These are phyloP conservation scores for Archocentrus centrarchus DNA, from an alignment of 2,113 vertebrate species.

Conservation along the genomic window DNA sequence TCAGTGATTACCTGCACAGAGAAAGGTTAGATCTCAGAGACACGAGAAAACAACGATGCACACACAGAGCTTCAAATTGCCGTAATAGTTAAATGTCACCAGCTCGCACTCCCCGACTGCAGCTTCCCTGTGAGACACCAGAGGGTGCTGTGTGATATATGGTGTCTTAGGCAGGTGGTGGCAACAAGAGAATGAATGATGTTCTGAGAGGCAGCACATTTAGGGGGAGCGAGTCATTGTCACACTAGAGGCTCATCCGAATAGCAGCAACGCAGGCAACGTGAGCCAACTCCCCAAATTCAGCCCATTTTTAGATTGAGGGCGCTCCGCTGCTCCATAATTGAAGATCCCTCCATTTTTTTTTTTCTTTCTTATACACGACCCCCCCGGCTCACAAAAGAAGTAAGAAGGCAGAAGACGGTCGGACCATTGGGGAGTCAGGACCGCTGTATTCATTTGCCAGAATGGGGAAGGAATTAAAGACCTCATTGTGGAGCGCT, in stretches of 20 bases:
- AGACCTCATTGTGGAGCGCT: conserved; percentile 68
- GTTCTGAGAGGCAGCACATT: conserved; percentile 29
- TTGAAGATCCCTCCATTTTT: conserved; percentile 41
- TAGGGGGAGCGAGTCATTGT: conserved; percentile 5
- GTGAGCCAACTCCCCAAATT: conserved; percentile 49
- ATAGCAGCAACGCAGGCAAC: conserved; percentile 15
- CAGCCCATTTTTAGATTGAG: conserved; percentile 47
- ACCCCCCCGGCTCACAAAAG: conserved; percentile 58
- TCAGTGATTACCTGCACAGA: conserved; percentile 44
- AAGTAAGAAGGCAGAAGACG: conserved; percentile 55
- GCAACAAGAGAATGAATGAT: conserved; percentile 54
- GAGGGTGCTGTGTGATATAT: conserved; percentile 69
- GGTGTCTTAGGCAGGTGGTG: conserved; percentile 24
- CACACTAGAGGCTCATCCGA: conserved; percentile 9
- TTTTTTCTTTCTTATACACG: conserved; percentile 17
- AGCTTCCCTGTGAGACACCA: conserved; percentile 47
- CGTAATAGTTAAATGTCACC: conserved; percentile 47
- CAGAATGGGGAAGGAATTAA: conserved; percentile 72
- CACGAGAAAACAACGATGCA: conserved; percentile 28
- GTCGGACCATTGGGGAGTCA: conserved; percentile 50
- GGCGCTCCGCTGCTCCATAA: conserved; percentile 58
- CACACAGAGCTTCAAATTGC: conserved; percentile 14
- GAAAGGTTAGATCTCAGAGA: conserved; percentile 55
- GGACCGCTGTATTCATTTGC: conserved; percentile 67
- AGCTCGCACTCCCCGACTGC: background rate